phyloP scores from a whole-genome alignment of 2,888 invertebrate genomes.

The Argyra leucocephala region DNA sequence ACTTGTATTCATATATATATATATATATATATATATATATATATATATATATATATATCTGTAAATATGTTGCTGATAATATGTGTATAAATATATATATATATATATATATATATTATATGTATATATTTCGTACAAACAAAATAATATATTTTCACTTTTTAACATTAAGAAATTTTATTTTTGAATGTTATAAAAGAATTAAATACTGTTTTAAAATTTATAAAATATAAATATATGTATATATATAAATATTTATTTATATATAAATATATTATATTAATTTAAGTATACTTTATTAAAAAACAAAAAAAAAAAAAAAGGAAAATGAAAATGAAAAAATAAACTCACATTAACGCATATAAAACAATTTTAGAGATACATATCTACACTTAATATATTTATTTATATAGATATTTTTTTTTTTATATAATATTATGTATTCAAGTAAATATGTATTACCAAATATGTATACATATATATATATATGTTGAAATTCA shows the following conservation, averaged over 20 bases:
- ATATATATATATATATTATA: too few species aligned
- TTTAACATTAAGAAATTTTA: too few species aligned
- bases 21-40: too few species aligned
- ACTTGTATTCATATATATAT: neutral
- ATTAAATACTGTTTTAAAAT: too few species aligned
- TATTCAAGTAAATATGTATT: too few species aligned
- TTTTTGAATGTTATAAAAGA: too few species aligned
- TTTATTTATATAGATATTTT: neutral
- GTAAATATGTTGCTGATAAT: too few species aligned
- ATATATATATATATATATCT: neutral
- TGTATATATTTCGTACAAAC: too few species aligned
- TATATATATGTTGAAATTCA: neutral
- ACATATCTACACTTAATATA: neutral
- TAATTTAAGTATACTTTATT: slow-evolving; percentile 3
- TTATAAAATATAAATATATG: too few species aligned
- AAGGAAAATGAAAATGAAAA: neutral
- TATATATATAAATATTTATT: neutral
- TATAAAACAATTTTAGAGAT: neutral
- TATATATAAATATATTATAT: neutral
- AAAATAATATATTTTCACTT: too few species aligned
- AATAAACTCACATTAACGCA: neutral
- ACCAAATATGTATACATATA: neutral
- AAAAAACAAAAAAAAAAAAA: neutral
- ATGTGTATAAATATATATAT: too few species aligned
- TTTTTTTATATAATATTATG: too few species aligned